Evolutionary conservation across 2,888 invertebrate genomes (phyloP), one percentile per base, ranked within the genome.

Genomic region (Troilus luridus): DNA sequence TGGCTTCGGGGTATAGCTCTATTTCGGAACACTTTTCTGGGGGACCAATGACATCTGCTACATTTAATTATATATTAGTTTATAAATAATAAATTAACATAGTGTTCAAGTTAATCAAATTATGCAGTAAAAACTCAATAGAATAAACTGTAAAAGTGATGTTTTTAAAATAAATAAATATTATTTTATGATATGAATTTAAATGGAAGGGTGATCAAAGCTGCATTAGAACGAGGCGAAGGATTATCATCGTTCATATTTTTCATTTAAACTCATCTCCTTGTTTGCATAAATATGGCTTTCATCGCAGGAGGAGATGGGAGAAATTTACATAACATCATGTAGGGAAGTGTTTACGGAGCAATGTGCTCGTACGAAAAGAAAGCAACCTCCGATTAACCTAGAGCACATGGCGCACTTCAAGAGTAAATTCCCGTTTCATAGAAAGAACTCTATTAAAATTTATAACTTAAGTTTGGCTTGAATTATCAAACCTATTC

Each of bases 281-380:
- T 21, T 41, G 41, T 77, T 77, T 77, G 41, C 72, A 77, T 77
- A 77, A 77, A 77, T 41, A 77, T 77, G 8, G 72, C 72, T 77
- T 77, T 77, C 17, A 77, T 77, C 72, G 72, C 27, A 0, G 41
- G 41, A 77, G 72, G 19, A 77, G 72, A 77, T 77, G 41, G 72
- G 41, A 77, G 72, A 41, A 67, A 77, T 77, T 77, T 77, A 77
- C 72, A 77, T 77, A 77, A 77, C 72, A 77, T 2, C 27, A 41
- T 77, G 72, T 77, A 17, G 72, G 72, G 6, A 19, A 77, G 27
- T 41, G 72, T 77, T 77, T 41, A 77, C 27, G 41, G 72, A 41
- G 72, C 41, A 77, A 77, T 41, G 41, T 77, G 27, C 72, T 41
- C 72, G 19, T 41, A 77, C 17, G 27, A 77, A 77, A 77, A 77